Base-by-base conservation (phyloP, 2,888 invertebrate species). In the Aphrophora alni region DNA sequence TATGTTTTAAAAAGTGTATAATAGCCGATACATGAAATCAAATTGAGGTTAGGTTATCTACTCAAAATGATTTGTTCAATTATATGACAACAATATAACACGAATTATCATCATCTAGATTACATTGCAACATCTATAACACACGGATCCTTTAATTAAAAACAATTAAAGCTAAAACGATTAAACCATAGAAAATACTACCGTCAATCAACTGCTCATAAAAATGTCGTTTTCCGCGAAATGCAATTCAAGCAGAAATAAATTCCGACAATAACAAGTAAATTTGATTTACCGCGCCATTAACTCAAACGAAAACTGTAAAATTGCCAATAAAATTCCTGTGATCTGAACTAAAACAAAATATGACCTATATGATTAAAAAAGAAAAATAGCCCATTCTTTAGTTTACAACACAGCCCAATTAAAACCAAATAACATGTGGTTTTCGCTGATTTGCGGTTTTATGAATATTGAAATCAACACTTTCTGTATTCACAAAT, bases 181-280 rank as follows among this genome's bases (percentile, higher is more conserved):
- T 12, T 2, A 44, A 59, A 2, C n/a, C 59, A 21, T 59, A 21
- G 59, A 4, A n/a, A n/a, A 21, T 21, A 59, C 59, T 21, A 21
- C 21, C 59, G 59, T 59, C 59, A 59, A 59, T 59, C 59, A 59
- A 59, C 59, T 59, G 59, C 21, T 59, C 59, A 59, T 59, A 59
- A 21, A 59, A 59, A 21, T 14, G 59, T 21, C 59, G 59, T 21
- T 59, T 4, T n/a, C 59, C 59, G 59, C 59, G 59, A 59, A 59
- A 59, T 21, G 59, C 59, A 59, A 59, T 59, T 59, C 59, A 7
- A 21, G 59, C 59, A 21, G 59, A 59, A 59, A 59, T 59, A 59
- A 59, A 59, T 59, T 59, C 59, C 59, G 59, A 59, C 59, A 59
- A 59, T 21, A 59, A 59, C 59, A 59, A 59, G 59, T n/a, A 59